Percentiles rank a stretch among this genome's conserved stretches.
Evolutionary conservation across 2,888 invertebrate genomes (phyloP).

Genomic region (Arctia plantaginis): DNA sequence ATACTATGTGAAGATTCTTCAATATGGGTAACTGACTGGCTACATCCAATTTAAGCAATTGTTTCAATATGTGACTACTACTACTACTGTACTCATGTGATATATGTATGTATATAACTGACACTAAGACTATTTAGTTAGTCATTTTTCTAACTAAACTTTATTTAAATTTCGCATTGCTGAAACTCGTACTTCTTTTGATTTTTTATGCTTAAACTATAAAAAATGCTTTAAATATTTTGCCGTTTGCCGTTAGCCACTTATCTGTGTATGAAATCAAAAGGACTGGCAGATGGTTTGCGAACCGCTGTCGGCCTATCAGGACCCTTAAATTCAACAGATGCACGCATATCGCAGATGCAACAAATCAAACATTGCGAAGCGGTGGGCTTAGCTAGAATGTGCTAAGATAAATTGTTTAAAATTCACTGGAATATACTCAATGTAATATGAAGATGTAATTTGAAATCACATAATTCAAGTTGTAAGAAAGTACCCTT

Average conservation of each 20-base stretch:
- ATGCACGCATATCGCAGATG: slow-evolving; percentile 48
- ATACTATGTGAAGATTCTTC: no score
- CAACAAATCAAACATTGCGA: slow-evolving; percentile 33
- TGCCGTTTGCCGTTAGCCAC: slow-evolving; percentile 37
- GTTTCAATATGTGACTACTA: no score
- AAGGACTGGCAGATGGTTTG: slow-evolving; percentile 49
- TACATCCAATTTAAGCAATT: no score
- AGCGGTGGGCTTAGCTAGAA: not conserved
- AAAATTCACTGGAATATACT: not conserved
- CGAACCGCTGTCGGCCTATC: slow-evolving; percentile 38
- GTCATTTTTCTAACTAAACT: not conserved
- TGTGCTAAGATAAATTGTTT: not conserved
- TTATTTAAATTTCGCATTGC: not conserved
- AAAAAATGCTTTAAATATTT: slow-evolving; percentile 17
- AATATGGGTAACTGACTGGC: no score
- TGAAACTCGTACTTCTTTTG: not conserved
- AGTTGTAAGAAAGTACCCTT: not conserved
- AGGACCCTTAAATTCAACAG: slow-evolving; percentile 38
- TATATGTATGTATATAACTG: no score
- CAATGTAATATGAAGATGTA: not conserved
- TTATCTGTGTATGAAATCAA: slow-evolving; percentile 46
- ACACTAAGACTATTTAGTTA: no score
- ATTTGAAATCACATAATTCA: not conserved
- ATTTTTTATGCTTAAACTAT: not conserved
- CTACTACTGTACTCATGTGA: no score